phyloP scores from a whole-genome alignment of 2,113 vertebrate genomes.

The Aptenodytes forsteri region DNA sequence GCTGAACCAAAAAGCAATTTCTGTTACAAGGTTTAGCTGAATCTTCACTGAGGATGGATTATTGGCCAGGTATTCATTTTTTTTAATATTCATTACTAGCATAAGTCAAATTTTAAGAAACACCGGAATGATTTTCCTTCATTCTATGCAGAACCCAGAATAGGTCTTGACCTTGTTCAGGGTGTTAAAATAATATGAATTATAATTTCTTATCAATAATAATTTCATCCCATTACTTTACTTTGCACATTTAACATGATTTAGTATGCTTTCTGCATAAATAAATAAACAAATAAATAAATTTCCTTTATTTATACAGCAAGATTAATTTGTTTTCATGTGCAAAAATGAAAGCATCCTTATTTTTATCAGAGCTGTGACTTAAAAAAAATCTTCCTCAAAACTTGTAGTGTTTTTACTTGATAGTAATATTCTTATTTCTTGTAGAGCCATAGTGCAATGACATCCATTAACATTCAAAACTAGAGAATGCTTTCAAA shows the following conservation, averaged over 20 bases:
- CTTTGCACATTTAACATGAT: neutral
- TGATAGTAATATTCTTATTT: conserved; percentile 27
- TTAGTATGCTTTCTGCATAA: neutral
- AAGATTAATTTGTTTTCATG: conserved; percentile 29
- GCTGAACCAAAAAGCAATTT: conserved; percentile 48
- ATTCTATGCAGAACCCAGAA: neutral
- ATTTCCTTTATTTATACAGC: conserved; percentile 13
- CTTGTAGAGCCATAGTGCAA: conserved; percentile 33
- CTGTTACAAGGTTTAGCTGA: conserved; percentile 28
- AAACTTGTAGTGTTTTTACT: conserved; percentile 35
- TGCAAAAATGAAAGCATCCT: conserved; percentile 15
- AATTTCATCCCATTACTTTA: conserved; percentile 25
- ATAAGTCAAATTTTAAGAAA: conserved; percentile 45
- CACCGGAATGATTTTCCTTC: neutral
- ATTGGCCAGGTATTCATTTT: conserved; percentile 32
- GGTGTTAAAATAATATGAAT: neutral
- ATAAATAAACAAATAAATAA: conserved; percentile 39
- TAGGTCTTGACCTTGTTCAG: neutral
- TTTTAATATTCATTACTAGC: conserved; percentile 17
- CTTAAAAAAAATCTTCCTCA: conserved; percentile 26
- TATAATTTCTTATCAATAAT: conserved; percentile 25
- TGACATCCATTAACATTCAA: conserved; percentile 62
- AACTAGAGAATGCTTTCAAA: conserved; percentile 59
- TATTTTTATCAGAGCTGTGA: conserved; percentile 37
- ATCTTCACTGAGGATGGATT: conserved; percentile 24